A percentile compares a stretch with the other conserved stretches of the same genome.
Conservation (phyloP, 2,888 invertebrate genomes). For the Nemurella pictetii region DNA sequence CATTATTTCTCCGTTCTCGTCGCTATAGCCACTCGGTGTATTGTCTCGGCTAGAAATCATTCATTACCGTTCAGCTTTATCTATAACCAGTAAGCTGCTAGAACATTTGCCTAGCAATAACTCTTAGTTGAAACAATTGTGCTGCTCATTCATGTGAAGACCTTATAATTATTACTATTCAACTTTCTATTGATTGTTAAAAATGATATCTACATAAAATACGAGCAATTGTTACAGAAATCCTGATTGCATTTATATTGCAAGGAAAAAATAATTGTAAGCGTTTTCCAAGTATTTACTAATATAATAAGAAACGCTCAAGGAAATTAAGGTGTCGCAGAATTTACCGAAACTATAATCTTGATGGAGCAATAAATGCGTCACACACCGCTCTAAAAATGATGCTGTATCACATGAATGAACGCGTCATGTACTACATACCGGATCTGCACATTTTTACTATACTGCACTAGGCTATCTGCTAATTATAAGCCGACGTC, state of each 20-base stretch:
- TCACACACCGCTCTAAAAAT: neutral
- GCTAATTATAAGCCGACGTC: neutral
- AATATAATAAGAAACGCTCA: neutral
- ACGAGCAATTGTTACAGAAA: neutral
- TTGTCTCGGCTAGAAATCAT: neutral
- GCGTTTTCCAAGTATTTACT: neutral
- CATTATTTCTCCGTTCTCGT: neutral
- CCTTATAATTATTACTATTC: neutral
- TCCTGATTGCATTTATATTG: neutral
- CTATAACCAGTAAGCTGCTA: neutral
- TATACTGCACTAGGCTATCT: neutral
- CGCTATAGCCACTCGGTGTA: neutral
- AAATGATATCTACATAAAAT: neutral
- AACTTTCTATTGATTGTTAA: neutral
- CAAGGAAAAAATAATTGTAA: neutral
- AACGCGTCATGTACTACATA: neutral
- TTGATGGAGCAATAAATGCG: neutral
- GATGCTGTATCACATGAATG: neutral
- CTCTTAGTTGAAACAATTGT: neutral
- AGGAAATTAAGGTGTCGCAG: neutral
- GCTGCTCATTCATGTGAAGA: neutral
- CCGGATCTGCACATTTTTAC: neutral
- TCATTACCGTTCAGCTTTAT: neutral
- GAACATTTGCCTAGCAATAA: neutral
- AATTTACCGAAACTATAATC: neutral